These are phyloP conservation scores for Glareola pratincola DNA, from an alignment of 2,113 vertebrate species.

Conservation along the genomic window DNA sequence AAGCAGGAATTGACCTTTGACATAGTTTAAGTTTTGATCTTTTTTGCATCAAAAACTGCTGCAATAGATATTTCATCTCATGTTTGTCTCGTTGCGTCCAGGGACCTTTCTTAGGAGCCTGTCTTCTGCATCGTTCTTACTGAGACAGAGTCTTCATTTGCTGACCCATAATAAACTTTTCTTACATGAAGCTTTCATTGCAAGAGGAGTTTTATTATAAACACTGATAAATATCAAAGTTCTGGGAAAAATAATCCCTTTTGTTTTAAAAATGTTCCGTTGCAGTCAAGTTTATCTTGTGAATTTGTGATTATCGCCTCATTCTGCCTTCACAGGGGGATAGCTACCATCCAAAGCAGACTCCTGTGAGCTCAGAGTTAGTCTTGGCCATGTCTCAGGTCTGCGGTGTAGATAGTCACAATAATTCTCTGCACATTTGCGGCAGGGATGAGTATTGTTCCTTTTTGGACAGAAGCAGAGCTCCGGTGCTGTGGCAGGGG, in stretches of 20 bases:
- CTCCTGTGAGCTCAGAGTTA: background rate
- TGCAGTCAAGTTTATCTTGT: background rate
- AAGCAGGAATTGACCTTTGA: background rate
- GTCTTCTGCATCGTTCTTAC: background rate
- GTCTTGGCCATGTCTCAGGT: background rate
- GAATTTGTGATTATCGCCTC: background rate
- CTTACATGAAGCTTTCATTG: background rate
- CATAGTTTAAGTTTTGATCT: slow-evolving; percentile 3
- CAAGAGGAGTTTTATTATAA: background rate
- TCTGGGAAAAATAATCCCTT: background rate
- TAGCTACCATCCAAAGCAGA: background rate
- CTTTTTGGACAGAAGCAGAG: background rate
- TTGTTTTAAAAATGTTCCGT: background rate
- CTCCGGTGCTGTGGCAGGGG: background rate
- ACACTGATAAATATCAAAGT: background rate
- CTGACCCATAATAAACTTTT: background rate
- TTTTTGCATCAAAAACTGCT: background rate
- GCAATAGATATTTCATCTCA: background rate
- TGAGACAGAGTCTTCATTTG: background rate
- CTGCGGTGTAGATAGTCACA: background rate
- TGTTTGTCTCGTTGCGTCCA: background rate
- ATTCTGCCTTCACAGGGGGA: background rate
- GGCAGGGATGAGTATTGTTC: background rate
- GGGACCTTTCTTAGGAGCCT: background rate
- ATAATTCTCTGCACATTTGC: background rate